Evolutionary conservation across 1,140 invertebrate species (phyloP).

Genomic region (Phocides pigmalion): DNA sequence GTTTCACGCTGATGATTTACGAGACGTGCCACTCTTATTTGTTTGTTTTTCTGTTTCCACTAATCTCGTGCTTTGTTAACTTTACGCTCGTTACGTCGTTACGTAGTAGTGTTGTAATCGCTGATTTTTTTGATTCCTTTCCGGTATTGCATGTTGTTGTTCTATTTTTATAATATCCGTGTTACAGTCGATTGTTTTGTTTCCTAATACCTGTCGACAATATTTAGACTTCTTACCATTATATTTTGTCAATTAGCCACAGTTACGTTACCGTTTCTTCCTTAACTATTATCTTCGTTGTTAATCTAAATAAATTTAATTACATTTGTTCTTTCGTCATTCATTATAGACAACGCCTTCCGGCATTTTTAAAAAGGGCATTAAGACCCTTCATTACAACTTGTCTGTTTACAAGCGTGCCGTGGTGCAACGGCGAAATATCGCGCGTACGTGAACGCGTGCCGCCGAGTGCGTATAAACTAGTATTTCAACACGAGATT

Average conservation of each 20-base stretch:
- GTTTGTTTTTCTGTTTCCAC: constrained; percentile 16
- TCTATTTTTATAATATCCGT: constrained; percentile 4
- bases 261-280: neutral
- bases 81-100: constrained; percentile 21
- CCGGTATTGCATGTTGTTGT: constrained; percentile 13
- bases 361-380: constrained; percentile 5
- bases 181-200: neutral
- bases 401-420: constrained; percentile 5
- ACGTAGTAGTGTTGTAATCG: constrained; percentile 19
- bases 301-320: constrained; percentile 14
- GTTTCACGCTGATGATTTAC: constrained; percentile 12
- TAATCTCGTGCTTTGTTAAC: constrained; percentile 11
- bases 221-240: too few species aligned
- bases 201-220: neutral
- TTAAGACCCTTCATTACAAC: neutral
- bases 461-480: constrained; percentile 36
- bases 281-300: neutral
- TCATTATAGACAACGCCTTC: neutral
- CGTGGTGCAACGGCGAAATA: constrained; percentile 13
- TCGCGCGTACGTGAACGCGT: constrained; percentile 9
- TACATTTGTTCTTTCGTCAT: constrained; percentile 1
- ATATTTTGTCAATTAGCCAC: too few species aligned
- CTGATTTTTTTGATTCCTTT: constrained; percentile 23
- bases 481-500: neutral
- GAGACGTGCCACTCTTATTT: constrained; percentile 19